A percentile compares a stretch with the other conserved stretches of the same genome.
phyloP scores from a whole-genome alignment of 2,888 invertebrate species.

The Pristionchus arcanus region DNA sequence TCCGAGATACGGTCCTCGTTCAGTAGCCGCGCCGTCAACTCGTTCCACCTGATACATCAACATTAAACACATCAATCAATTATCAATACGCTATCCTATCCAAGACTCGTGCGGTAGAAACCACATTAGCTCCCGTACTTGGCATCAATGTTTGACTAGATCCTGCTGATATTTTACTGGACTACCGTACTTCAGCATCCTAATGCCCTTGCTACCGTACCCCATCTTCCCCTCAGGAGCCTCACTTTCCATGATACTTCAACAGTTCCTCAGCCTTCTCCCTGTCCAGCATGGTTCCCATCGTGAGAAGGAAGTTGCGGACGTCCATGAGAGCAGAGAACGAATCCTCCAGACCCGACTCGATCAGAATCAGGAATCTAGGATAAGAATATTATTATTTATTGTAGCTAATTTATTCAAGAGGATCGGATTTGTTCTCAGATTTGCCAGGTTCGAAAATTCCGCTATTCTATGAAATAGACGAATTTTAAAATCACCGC shows the following conservation, averaged over 20 bases:
- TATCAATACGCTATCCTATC: not conserved
- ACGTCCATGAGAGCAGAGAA: slow-evolving; percentile 90
- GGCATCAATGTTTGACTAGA: not conserved
- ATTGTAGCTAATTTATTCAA: too few relatives aligned
- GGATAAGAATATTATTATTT: too few relatives aligned
- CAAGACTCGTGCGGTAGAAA: not conserved
- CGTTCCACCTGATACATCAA: slow-evolving; percentile 54
- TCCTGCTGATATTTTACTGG: too few relatives aligned
- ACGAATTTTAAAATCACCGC: too few relatives aligned
- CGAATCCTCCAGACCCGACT: slow-evolving; percentile 69
- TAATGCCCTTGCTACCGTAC: not conserved
- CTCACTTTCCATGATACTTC: slow-evolving; percentile 54
- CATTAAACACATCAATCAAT: not conserved
- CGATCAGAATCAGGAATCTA: slow-evolving; percentile 75
- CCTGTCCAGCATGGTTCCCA: slow-evolving; percentile 74
- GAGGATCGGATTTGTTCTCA: too few relatives aligned
- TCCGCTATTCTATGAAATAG: too few relatives aligned
- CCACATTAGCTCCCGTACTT: not conserved
- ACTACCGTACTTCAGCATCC: too few relatives aligned
- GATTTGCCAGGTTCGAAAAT: too few relatives aligned
- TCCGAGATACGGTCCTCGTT: slow-evolving; percentile 64
- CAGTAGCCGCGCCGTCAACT: slow-evolving; percentile 62
- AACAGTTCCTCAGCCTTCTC: slow-evolving; percentile 57
- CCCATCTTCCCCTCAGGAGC: not conserved
- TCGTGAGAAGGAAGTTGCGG: slow-evolving; percentile 87